Base-by-base conservation (phyloP, 1,140 invertebrate species). In the Drosophila equinoxialis region DNA sequence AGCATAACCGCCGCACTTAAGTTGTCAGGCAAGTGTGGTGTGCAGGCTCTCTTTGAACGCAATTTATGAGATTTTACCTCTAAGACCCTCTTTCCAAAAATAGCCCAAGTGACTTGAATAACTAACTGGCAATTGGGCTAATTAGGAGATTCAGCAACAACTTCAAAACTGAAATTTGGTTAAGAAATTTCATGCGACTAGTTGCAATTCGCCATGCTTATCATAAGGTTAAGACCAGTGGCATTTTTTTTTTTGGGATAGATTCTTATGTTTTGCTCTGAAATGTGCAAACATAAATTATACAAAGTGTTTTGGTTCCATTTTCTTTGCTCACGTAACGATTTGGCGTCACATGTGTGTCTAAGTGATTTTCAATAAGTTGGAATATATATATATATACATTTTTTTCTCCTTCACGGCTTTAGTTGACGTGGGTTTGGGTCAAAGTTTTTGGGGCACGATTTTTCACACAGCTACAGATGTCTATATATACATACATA, bases 351-450 rank as follows among this genome's bases (percentile, higher is more conserved):
- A 87, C 83, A 87, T 87, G 83, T 87, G 83, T 87, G 83, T 87
- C 83, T 87, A 87, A 87, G 83, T 87, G 83, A 87, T 87, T 87
- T 87, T 87, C 83, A 87, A 87, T 87, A 87, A 87, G 83, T 87
- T 87, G 45, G 45, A 51, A 23, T 51, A 51, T 23, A 51, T 45
- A 6, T 45, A 14, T 14, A 14, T 14, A 6, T 17, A 14, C 17
- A 20, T 20, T 51, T 23, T 51, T 51, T 51, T 20, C 39, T 64
- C 65, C 45, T 71, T 37, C 35, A 37, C 35, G 35, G 64, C 73
- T 57, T 61, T 69, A 41, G 39, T 70, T 54, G 55, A 72, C 59
- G 55, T 58, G 65, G 70, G 67, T 62, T 65, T 51, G 72, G 83
- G 83, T 87, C 84, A 87, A 87, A 83, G 84, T 86, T 89, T 86